Evolutionary conservation across 2,888 invertebrate genomes (phyloP).

Genomic region (Drosophila ochracea): DNA sequence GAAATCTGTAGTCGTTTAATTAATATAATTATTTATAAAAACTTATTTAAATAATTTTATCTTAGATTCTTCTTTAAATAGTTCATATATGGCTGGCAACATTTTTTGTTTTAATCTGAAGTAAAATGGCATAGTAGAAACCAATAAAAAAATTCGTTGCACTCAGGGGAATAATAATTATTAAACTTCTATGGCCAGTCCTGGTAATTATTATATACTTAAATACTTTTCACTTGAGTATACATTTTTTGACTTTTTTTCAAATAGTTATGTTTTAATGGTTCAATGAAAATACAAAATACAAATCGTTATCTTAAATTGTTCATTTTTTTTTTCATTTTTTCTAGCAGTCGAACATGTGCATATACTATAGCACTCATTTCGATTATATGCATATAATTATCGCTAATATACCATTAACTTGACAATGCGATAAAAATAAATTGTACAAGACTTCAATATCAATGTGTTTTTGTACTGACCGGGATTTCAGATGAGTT

Average conservation of each 20-base stretch:
- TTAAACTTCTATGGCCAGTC: constrained; percentile 18
- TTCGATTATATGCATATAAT: constrained; percentile 28
- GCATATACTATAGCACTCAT: constrained; percentile 5
- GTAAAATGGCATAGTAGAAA: constrained; percentile 6
- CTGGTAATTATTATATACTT: constrained; percentile 31
- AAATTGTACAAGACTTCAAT: constrained; percentile 57
- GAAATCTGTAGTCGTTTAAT: constrained; percentile 72
- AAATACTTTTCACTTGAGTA: constrained; percentile 35
- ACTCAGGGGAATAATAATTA: constrained; percentile 48
- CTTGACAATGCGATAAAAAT: constrained; percentile 41
- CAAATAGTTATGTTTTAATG: constrained; percentile 21
- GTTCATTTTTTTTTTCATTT: constrained; percentile 10
- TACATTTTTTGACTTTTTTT: constrained; percentile 15
- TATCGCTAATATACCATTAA: constrained; percentile 31
- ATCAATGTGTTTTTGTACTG: constrained; percentile 11
- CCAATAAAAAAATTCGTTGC: constrained; percentile 19
- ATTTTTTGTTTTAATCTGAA: constrained; percentile 5
- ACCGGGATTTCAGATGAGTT: not conserved
- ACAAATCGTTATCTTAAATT: constrained; percentile 23
- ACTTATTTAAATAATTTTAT: constrained; percentile 46
- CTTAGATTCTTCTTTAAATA: constrained; percentile 36
- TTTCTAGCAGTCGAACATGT: not conserved
- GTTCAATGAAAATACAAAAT: constrained; percentile 22
- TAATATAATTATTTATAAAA: constrained; percentile 74
- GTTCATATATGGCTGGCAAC: constrained; percentile 11